phyloP scores from a whole-genome alignment of 2,797 vertebrate genomes.

The Bradypus variegatus region DNA sequence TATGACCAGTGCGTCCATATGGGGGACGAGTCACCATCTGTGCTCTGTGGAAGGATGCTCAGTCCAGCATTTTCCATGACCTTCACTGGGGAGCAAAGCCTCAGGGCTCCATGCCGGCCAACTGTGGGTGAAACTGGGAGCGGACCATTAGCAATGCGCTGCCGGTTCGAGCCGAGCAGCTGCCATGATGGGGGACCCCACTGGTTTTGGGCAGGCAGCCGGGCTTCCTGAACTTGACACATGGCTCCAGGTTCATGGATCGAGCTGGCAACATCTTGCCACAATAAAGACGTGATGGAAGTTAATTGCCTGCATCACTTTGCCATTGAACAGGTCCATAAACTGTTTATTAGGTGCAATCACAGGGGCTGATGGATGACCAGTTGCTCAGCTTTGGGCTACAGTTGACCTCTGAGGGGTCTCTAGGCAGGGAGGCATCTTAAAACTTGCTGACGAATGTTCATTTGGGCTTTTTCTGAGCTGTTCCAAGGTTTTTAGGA shows the following conservation, averaged over 20 bases:
- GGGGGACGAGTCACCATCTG: not conserved
- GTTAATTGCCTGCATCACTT: constrained; percentile 45
- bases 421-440: not conserved
- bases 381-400: constrained; percentile 16
- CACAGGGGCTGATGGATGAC: not conserved
- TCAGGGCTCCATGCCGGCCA: not conserved
- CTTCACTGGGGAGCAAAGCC: not conserved
- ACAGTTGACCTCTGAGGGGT: not conserved
- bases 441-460: not conserved
- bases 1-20: not conserved
- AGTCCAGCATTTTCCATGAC: not conserved
- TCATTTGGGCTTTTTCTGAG: not conserved
- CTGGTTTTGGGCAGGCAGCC: not conserved
- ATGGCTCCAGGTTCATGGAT: not conserved
- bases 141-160: not conserved
- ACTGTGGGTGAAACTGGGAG: not conserved
- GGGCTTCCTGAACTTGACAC: not conserved
- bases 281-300: constrained; percentile 19
- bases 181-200: not conserved
- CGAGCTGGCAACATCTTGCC: constrained; percentile 37
- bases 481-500: not conserved
- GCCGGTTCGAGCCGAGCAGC: not conserved
- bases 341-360: constrained; percentile 43
- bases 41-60: not conserved
- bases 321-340: constrained; percentile 40